Base-by-base conservation (phyloP, 2,113 vertebrate genomes). In the Calidris pygmaea region DNA sequence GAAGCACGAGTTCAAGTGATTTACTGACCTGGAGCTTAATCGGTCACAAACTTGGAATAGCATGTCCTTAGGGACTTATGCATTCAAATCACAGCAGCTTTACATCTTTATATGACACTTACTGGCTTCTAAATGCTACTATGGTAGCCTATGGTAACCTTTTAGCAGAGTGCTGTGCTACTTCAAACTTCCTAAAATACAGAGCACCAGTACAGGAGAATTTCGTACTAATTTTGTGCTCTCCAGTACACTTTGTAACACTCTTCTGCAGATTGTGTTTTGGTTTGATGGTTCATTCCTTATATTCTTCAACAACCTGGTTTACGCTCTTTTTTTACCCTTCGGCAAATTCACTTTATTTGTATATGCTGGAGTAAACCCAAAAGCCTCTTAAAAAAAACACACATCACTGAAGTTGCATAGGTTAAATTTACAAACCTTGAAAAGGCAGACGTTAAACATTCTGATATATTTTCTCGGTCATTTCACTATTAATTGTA, bases 201-300 rank as follows among this genome's bases (percentile, higher is more conserved):
- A 74, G 30, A 77, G 14, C 24, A 37, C 56, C 22, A 52, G 4
- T 12, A 35, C 3, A 72, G 9, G 8, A 48, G 17, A 85, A 71
- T 17, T 35, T 72, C 14, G 14, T n/a, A 6, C 22, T 60, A 14
- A 35, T 27, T 81, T 48, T 29, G 20, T n/a, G 37, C 23, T 63
- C 41, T 26, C 8, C 32, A 34, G 5, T 41, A 73, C 20, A 27
- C 19, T 73, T 79, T 2, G 0, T n/a, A 41, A 16, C 6, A 30
- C 15, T 72, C 30, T 48, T 90, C 34, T 39, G 14, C 15, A 80
- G 53, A 45, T 1, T 30, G 9, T 24, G 1, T 32, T 87, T 43
- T 0, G 0, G 34, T 83, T 53, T 48, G 16, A 26, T 60, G 6
- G n/a, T 45, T 20, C 73, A 9, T 7, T 80, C 16, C 34, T 17